phyloP scores from a whole-genome alignment of 1,140 invertebrate genomes.

The Halesus radiatus region DNA sequence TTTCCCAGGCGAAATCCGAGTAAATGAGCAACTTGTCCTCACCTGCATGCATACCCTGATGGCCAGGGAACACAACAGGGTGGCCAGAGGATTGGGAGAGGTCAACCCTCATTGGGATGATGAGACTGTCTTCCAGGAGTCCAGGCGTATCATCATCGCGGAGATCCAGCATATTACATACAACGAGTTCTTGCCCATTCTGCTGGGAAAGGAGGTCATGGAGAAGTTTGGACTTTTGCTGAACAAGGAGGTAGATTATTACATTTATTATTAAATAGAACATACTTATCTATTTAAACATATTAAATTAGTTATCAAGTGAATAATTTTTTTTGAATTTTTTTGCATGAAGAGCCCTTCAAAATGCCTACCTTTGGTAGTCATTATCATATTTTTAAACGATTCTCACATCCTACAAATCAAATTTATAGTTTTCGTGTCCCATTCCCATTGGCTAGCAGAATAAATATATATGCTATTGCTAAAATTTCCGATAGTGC shows the following conservation, averaged over 20 bases:
- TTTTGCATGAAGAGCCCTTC: too few species aligned
- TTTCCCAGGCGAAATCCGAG: slow-evolving; percentile 87
- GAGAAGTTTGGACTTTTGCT: slow-evolving; percentile 89
- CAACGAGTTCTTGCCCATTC: slow-evolving; percentile 94
- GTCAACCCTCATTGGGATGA: slow-evolving; percentile 97
- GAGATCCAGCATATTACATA: slow-evolving; percentile 94
- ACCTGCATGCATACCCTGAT: slow-evolving; percentile 93
- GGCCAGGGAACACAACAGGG: slow-evolving; percentile 89
- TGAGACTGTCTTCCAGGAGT: slow-evolving; percentile 93
- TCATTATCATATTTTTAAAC: too few species aligned
- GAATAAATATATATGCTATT: too few species aligned
- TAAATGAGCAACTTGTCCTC: slow-evolving; percentile 92
- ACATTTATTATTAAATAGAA: too few species aligned
- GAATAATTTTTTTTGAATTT: too few species aligned
- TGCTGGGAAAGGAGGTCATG: slow-evolving; percentile 94
- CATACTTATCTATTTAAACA: too few species aligned
- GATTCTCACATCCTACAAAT: too few species aligned
- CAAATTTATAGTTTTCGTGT: too few species aligned
- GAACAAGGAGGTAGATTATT: slow-evolving; percentile 81
- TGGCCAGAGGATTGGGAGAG: slow-evolving; percentile 81
- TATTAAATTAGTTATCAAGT: too few species aligned
- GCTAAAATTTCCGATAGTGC: too few species aligned
- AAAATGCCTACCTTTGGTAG: too few species aligned
- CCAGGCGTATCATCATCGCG: slow-evolving; percentile 89
- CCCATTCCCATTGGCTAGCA: too few species aligned